Conservation (phyloP, 2,113 vertebrate species). For the Hyperopisus bebe region DNA sequence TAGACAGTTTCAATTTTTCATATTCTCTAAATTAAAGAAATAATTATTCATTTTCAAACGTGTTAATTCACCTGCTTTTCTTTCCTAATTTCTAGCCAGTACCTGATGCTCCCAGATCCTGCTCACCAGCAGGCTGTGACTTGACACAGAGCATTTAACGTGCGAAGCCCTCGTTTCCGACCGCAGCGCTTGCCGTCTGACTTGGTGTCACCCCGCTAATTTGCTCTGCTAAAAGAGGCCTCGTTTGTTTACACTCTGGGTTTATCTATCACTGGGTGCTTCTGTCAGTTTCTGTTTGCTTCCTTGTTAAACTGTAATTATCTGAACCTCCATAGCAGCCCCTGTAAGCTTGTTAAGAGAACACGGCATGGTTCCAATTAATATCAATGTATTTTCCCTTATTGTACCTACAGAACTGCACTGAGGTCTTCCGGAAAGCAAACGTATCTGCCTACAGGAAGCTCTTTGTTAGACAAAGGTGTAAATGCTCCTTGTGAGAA, state of each 20-base stretch:
- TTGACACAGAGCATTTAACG: neutral
- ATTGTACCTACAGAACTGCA: neutral
- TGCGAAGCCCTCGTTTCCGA: neutral
- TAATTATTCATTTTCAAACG: neutral
- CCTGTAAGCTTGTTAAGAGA: constrained; percentile 25
- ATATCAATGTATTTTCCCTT: constrained; percentile 31
- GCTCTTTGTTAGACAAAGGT: neutral
- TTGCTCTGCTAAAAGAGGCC: constrained; percentile 45
- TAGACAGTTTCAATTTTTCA: neutral
- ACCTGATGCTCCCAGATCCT: neutral
- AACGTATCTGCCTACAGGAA: neutral
- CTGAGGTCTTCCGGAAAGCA: neutral
- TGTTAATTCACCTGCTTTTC: neutral
- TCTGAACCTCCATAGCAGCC: constrained; percentile 27
- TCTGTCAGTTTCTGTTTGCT: constrained; percentile 43
- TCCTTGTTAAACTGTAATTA: constrained; percentile 49
- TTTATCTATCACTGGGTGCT: constrained; percentile 39
- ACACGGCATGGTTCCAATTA: constrained; percentile 24
- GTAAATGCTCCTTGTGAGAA: neutral
- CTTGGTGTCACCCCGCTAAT: constrained; percentile 40
- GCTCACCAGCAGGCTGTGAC: neutral
- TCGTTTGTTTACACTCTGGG: constrained; percentile 46
- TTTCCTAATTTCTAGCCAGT: neutral
- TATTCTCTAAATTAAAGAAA: neutral
- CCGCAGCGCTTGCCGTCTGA: constrained; percentile 20